A percentile compares a stretch with the other conserved stretches of the same genome.
Evolutionary conservation across 2,888 invertebrate genomes (phyloP).

Genomic region (Chesias legatella): DNA sequence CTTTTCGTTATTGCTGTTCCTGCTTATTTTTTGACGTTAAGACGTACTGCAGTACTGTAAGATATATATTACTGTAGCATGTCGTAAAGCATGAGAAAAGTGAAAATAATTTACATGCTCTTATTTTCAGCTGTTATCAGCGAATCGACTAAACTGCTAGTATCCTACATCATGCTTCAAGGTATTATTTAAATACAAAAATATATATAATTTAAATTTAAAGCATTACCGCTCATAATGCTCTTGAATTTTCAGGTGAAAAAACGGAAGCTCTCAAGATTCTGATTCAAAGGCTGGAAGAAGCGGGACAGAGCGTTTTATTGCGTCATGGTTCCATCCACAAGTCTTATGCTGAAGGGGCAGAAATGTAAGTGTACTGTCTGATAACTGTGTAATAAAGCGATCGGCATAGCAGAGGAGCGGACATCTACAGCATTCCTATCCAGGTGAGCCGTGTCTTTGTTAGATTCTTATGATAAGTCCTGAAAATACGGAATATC

Average conservation of each 20-base stretch:
- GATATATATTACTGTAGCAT: too few species aligned
- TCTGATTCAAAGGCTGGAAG: slow-evolving; percentile 47
- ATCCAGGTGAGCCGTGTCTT: too few species aligned
- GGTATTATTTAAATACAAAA: slow-evolving; percentile 39
- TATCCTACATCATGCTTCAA: slow-evolving; percentile 53
- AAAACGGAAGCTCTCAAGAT: slow-evolving; percentile 54
- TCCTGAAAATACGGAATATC: too few species aligned
- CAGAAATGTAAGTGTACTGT: slow-evolving; percentile 51
- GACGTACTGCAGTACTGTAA: too few species aligned
- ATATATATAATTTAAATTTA: too few species aligned
- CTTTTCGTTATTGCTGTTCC: not conserved
- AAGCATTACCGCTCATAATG: slow-evolving; percentile 11
- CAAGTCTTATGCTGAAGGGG: slow-evolving; percentile 54
- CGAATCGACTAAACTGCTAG: slow-evolving; percentile 43
- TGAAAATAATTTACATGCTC: slow-evolving; percentile 4
- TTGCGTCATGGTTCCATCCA: slow-evolving; percentile 60
- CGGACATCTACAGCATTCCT: too few species aligned
- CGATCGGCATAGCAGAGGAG: too few species aligned
- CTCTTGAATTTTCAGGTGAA: slow-evolving; percentile 38
- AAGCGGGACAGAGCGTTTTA: slow-evolving; percentile 44
- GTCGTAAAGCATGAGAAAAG: too few species aligned
- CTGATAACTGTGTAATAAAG: too few species aligned
- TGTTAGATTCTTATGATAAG: too few species aligned
- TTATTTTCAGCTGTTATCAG: slow-evolving; percentile 52
- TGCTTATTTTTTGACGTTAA: too few species aligned